phyloP scores from a whole-genome alignment of 2,797 vertebrate genomes.

The Eulemur rubriventer region DNA sequence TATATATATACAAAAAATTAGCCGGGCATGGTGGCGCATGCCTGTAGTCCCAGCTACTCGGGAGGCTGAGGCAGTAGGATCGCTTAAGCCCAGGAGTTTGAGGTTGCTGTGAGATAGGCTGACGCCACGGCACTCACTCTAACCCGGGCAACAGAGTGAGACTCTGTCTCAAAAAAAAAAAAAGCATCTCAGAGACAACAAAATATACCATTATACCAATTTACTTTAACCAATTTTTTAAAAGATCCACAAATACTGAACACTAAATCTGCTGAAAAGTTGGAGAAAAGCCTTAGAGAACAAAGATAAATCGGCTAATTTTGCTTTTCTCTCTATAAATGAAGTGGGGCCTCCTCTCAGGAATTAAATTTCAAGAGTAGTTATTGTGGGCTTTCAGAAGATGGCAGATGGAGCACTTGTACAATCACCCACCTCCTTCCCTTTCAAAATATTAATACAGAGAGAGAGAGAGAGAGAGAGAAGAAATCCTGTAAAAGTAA shows the following conservation, averaged over 20 bases:
- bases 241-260: neutral
- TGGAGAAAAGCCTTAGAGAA: neutral
- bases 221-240: neutral
- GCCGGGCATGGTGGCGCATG: too few species aligned
- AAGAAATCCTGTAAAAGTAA: neutral
- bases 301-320: neutral
- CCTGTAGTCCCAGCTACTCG: too few species aligned
- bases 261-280: neutral
- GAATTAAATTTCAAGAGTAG: neutral
- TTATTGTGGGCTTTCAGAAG: neutral
- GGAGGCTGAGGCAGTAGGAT: too few species aligned
- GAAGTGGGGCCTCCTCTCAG: neutral
- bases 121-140: too few species aligned
- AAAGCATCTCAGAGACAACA: neutral
- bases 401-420: neutral
- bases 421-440: neutral
- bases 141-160: too few species aligned
- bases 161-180: too few species aligned
- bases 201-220: neutral
- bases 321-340: neutral
- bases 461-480: neutral
- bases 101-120: too few species aligned
- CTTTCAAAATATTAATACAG: slow-evolving; percentile 26
- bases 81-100: too few species aligned
- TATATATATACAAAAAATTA: too few species aligned